phyloP scores from a whole-genome alignment of 1,140 invertebrate species.

The Pomacea maculata region DNA sequence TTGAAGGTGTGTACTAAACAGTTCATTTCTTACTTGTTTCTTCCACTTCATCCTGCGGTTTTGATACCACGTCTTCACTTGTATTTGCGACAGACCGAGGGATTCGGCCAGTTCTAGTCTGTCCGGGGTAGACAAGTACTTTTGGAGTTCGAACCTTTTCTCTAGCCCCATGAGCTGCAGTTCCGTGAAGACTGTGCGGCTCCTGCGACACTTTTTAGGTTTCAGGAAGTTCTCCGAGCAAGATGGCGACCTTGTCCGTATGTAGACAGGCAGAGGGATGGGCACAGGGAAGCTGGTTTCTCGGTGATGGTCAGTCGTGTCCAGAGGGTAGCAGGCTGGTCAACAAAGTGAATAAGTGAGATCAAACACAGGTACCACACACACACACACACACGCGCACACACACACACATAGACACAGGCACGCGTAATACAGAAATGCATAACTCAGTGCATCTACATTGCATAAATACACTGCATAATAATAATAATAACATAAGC shows the following conservation, averaged over 20 bases:
- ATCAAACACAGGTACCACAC: not conserved
- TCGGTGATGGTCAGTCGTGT: not conserved
- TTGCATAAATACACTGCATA: not conserved
- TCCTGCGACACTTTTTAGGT: conserved; percentile 56
- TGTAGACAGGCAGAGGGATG: conserved; percentile 62
- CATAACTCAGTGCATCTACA: not conserved
- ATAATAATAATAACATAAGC: not conserved
- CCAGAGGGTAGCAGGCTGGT: conserved; percentile 11
- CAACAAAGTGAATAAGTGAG: not conserved
- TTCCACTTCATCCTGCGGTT: conserved; percentile 67
- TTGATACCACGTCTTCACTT: conserved; percentile 74
- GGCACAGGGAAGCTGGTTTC: conserved; percentile 39
- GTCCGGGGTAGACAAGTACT: conserved; percentile 97
- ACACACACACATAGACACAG: not conserved
- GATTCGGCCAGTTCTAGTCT: conserved; percentile 91
- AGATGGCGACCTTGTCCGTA: conserved; percentile 52
- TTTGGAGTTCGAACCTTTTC: conserved; percentile 93
- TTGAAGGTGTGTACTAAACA: not conserved
- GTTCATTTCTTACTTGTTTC: conserved; percentile 53
- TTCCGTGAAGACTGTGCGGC: conserved; percentile 63
- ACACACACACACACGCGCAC: not conserved
- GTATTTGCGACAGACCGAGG: conserved; percentile 94
- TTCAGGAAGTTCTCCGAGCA: conserved; percentile 43
- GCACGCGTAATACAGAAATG: not conserved
- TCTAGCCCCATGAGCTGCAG: conserved; percentile 71